A percentile compares a stretch with the other conserved stretches of the same genome.
phyloP scores from a whole-genome alignment of 2,888 invertebrate genomes.

The Antheraea assamensis region DNA sequence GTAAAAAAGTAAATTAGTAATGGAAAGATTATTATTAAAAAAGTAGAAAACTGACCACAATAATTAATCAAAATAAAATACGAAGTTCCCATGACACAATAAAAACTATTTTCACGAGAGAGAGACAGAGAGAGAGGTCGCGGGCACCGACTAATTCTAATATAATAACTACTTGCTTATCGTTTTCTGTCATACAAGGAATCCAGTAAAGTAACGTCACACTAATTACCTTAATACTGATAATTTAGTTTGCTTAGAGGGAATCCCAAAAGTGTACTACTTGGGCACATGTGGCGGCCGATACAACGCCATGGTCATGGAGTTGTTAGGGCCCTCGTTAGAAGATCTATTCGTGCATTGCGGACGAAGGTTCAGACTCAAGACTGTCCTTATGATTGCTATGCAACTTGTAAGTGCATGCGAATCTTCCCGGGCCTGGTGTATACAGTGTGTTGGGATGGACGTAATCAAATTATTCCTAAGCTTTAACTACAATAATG shows the following conservation, averaged over 20 bases:
- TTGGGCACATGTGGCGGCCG: constrained; percentile 99
- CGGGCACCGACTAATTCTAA: too few relatives aligned
- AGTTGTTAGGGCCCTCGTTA: constrained; percentile 98
- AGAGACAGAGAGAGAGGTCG: too few relatives aligned
- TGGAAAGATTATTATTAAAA: too few relatives aligned
- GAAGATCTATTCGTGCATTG: constrained; percentile 99
- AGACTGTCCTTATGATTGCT: constrained; percentile 98
- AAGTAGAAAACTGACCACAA: too few relatives aligned
- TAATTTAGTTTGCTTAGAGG: constrained; percentile 86
- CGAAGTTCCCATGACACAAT: too few relatives aligned
- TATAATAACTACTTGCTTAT: not conserved
- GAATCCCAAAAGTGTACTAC: constrained; percentile 99
- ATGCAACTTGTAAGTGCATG: constrained; percentile 94
- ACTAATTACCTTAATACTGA: constrained; percentile 32
- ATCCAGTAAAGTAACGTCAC: not conserved
- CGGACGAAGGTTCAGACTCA: constrained; percentile 98
- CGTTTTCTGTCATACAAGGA: not conserved
- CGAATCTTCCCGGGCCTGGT: constrained; percentile 17
- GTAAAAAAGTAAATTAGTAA: too few relatives aligned
- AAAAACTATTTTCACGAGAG: too few relatives aligned
- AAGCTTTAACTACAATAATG: not conserved
- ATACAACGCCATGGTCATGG: constrained; percentile 99
- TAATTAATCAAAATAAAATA: too few relatives aligned
- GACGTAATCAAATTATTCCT: not conserved
- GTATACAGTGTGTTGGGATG: constrained; percentile 17